These are phyloP conservation scores for Poeciliopsis occidentalis DNA, from an alignment of 2,113 vertebrate species.

Conservation along the genomic window DNA sequence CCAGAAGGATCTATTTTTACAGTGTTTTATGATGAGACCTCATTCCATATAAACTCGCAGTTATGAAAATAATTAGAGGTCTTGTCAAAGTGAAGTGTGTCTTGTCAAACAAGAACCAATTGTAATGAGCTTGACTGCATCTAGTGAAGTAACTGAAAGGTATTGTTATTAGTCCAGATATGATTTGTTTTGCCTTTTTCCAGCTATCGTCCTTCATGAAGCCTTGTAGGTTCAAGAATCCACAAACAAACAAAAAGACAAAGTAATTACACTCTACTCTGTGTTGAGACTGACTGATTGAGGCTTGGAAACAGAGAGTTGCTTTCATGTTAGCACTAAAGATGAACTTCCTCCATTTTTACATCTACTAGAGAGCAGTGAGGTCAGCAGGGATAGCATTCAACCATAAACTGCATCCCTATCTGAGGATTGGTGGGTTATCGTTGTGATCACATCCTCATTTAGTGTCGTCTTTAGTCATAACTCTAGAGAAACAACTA, in stretches of 20 bases:
- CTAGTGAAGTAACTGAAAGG: no score
- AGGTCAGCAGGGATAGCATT: constrained; percentile 9
- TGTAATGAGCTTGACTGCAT: no score
- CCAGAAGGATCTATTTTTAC: no score
- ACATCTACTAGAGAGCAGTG: neutral
- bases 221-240: neutral
- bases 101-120: no score
- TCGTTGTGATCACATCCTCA: constrained; percentile 20
- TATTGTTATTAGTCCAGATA: no score
- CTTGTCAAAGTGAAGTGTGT: no score
- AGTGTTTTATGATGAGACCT: no score
- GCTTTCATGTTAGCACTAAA: constrained; percentile 11
- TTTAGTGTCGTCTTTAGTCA: constrained; percentile 14
- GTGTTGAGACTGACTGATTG: neutral
- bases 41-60: no score
- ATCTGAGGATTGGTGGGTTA: constrained; percentile 32
- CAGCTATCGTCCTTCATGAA: neutral
- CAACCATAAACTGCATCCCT: constrained; percentile 24
- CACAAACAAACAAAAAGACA: neutral
- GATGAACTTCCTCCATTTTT: neutral
- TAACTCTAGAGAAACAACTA: constrained; percentile 3
- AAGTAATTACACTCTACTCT: neutral
- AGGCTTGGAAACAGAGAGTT: neutral
- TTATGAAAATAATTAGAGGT: no score
- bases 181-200: neutral